These are phyloP conservation scores for Drosophila nebulosa DNA, from an alignment of 1,140 invertebrate genomes.

Conservation along the genomic window DNA sequence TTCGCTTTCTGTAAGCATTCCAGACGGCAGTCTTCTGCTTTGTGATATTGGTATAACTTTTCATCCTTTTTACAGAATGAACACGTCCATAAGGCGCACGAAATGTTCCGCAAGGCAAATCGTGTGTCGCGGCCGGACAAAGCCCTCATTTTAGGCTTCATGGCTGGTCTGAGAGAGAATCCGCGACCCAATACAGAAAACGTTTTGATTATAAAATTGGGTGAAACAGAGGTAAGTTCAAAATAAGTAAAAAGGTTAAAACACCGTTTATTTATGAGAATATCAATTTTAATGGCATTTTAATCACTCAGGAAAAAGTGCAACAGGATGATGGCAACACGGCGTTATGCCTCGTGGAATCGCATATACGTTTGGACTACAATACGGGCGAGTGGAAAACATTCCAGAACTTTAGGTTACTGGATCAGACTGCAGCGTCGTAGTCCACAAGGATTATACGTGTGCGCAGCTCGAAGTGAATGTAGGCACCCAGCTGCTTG, in stretches of 20 bases:
- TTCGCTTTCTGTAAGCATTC: slow-evolving; percentile 88
- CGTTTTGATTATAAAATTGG: slow-evolving; percentile 79
- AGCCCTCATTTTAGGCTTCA: slow-evolving; percentile 97
- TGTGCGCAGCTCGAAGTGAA: slow-evolving; percentile 59
- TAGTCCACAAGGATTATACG: slow-evolving; percentile 74
- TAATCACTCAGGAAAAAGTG: slow-evolving; percentile 83
- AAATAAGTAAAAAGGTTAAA: not conserved
- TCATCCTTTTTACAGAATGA: slow-evolving; percentile 85
- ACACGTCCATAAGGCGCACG: slow-evolving; percentile 97
- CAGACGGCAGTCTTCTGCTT: fast-evolving
- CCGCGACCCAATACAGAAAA: slow-evolving; percentile 79
- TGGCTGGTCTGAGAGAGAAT: slow-evolving; percentile 90
- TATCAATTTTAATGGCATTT: not conserved
- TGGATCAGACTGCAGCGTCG: slow-evolving; percentile 78
- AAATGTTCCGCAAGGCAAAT: slow-evolving; percentile 98
- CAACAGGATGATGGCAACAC: slow-evolving; percentile 84
- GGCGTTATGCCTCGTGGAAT: slow-evolving; percentile 87
- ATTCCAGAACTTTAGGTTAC: slow-evolving; percentile 87
- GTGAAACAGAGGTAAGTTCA: slow-evolving; percentile 71
- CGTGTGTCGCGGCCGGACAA: slow-evolving; percentile 97
- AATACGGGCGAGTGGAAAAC: slow-evolving; percentile 92
- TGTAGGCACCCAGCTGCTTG: slow-evolving; percentile 17
- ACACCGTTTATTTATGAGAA: not conserved
- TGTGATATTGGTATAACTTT: not conserved
- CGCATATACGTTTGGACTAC: slow-evolving; percentile 94